phyloP scores from a whole-genome alignment of 2,797 vertebrate genomes.

The Eospalax fontanierii region DNA sequence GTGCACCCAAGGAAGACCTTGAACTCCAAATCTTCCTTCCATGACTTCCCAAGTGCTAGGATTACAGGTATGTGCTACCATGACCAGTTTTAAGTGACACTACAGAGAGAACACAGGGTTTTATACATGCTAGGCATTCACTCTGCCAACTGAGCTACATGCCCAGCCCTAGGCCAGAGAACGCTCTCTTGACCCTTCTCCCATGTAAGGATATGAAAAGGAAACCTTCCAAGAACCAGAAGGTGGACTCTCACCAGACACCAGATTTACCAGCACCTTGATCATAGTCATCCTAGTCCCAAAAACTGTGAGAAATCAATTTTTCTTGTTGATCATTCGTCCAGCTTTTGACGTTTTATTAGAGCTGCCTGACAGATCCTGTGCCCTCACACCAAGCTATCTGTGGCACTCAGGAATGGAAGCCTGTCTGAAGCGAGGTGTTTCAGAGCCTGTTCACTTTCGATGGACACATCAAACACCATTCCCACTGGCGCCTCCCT shows the following conservation, averaged over 20 bases:
- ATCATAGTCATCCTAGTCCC: neutral
- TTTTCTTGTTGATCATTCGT: neutral
- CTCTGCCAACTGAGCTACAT: neutral
- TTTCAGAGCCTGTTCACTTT: too few species aligned
- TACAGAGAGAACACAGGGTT: neutral
- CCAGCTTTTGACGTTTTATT: neutral
- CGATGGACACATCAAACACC: neutral
- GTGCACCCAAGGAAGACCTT: neutral
- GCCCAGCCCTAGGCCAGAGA: neutral
- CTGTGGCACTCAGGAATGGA: neutral
- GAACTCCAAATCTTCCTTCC: neutral
- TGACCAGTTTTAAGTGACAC: neutral
- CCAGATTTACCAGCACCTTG: neutral
- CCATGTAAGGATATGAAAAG: neutral
- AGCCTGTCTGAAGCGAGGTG: neutral
- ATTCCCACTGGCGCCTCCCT: rapidly evolving
- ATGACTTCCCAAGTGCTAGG: neutral
- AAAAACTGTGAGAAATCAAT: neutral
- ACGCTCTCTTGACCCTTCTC: too few species aligned
- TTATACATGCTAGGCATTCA: neutral
- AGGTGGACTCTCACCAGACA: neutral
- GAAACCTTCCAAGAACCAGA: neutral
- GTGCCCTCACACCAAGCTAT: neutral
- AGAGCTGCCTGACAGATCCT: neutral
- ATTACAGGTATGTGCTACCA: neutral